These are phyloP conservation scores for Avahi laniger DNA, from an alignment of 2,797 vertebrate genomes.

Conservation along the genomic window DNA sequence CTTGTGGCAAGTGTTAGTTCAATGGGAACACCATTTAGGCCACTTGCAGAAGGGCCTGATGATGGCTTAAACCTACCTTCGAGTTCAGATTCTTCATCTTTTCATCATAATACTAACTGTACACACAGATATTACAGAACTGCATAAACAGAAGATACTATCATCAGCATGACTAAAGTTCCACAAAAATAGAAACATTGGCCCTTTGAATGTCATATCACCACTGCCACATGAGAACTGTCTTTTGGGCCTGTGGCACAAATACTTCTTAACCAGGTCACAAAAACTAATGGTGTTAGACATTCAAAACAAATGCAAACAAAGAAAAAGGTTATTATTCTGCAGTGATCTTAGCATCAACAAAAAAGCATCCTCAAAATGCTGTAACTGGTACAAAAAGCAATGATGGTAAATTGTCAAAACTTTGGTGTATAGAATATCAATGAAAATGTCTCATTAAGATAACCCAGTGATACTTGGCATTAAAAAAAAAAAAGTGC, in stretches of 20 bases:
- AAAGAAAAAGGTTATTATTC: conserved; percentile 16
- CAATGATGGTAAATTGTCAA: conserved; percentile 70
- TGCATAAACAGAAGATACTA: conserved; percentile 80
- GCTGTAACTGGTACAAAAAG: conserved; percentile 66
- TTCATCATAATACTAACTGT: conserved; percentile 78
- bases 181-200: conserved; percentile 81
- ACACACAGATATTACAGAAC: conserved; percentile 82
- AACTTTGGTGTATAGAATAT: conserved; percentile 75
- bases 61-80: conserved; percentile 82
- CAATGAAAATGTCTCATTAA: conserved; percentile 45
- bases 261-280: conserved; percentile 73
- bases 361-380: not conserved
- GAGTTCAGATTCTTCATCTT: conserved; percentile 75
- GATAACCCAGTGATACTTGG: conserved; percentile 55
- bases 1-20: conserved; percentile 72
- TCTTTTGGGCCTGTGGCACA: conserved; percentile 68
- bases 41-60: conserved; percentile 67
- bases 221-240: conserved; percentile 73
- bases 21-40: conserved; percentile 77
- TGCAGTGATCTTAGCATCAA: not conserved
- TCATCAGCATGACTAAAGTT: conserved; percentile 72
- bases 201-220: conserved; percentile 77
- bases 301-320: conserved; percentile 63
- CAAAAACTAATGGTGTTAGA: conserved; percentile 75
- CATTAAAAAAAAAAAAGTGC: conserved; percentile 63